These are phyloP conservation scores for Melanostoma mellinum DNA, from an alignment of 2,888 invertebrate species.

Conservation along the genomic window DNA sequence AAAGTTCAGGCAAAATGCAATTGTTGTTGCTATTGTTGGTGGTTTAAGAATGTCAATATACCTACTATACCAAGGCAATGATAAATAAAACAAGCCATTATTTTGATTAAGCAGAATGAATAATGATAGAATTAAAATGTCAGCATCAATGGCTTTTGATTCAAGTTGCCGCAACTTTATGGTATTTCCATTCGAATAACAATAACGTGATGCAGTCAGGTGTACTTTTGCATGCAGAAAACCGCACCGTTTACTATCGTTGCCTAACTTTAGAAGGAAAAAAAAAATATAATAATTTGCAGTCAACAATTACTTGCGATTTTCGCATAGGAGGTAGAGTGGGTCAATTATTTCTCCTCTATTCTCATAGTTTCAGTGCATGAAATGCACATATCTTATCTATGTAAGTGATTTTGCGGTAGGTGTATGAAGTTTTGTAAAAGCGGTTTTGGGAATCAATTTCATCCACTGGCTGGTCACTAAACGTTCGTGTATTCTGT, in stretches of 20 bases:
- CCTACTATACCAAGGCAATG: constrained; percentile 5
- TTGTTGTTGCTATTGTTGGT: background rate
- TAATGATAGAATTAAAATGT: constrained; percentile 48
- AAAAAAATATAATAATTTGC: background rate
- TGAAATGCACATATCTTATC: background rate
- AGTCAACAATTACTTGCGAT: constrained; percentile 19
- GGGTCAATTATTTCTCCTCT: constrained; percentile 32
- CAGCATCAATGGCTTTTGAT: constrained; percentile 53
- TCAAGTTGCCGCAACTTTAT: constrained; percentile 54
- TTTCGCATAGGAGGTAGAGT: constrained; percentile 1
- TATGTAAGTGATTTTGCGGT: background rate
- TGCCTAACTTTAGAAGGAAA: constrained; percentile 39
- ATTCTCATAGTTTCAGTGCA: background rate
- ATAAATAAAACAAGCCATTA: constrained; percentile 41
- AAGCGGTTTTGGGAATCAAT: constrained; percentile 2
- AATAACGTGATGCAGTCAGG: constrained; percentile 27
- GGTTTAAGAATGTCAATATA: constrained; percentile 11
- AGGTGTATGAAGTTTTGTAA: background rate
- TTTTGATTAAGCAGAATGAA: constrained; percentile 39
- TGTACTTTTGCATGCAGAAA: constrained; percentile 35
- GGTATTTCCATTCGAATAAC: constrained; percentile 1
- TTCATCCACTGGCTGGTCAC: background rate
- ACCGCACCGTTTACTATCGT: constrained; percentile 41
- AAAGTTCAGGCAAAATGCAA: constrained; percentile 24
- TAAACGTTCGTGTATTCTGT: background rate